A percentile compares a stretch with the other conserved stretches of the same genome.
Evolutionary conservation across 2,797 vertebrate genomes (phyloP).

Genomic region (Pipistrellus kuhlii): DNA sequence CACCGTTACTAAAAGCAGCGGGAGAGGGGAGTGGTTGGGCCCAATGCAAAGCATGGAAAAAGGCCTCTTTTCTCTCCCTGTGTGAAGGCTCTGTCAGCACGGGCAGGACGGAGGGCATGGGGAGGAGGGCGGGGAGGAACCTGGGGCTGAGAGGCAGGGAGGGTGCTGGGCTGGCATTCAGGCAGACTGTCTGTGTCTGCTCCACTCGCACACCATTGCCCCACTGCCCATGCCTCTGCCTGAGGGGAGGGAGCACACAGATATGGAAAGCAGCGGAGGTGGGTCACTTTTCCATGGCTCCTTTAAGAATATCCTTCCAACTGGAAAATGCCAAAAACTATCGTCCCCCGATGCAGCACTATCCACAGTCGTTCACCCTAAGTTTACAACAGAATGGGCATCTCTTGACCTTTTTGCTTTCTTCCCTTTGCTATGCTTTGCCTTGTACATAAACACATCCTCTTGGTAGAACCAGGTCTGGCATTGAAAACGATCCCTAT

Average conservation of each 20-base stretch:
- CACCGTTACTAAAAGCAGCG: conserved; percentile 71
- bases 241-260: neutral
- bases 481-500: no score
- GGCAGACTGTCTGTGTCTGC: conserved; percentile 7
- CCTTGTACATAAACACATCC: neutral
- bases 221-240: neutral
- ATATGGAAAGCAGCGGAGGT: neutral
- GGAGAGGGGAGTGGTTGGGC: neutral
- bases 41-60: conserved; percentile 67
- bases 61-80: neutral
- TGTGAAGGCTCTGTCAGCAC: neutral
- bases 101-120: neutral
- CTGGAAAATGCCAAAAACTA: conserved; percentile 35
- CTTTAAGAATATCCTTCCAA: conserved; percentile 51
- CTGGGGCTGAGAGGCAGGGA: neutral
- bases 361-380: neutral
- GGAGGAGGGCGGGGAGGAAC: neutral
- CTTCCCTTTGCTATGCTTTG: conserved; percentile 53
- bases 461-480: neutral
- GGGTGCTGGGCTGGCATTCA: neutral
- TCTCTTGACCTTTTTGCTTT: neutral
- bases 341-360: neutral
- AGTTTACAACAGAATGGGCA: neutral
- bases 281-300: neutral
- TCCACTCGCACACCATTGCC: conserved; percentile 51